Base-by-base conservation (phyloP, 2,113 vertebrate genomes). In the Podocnemis expansa region DNA sequence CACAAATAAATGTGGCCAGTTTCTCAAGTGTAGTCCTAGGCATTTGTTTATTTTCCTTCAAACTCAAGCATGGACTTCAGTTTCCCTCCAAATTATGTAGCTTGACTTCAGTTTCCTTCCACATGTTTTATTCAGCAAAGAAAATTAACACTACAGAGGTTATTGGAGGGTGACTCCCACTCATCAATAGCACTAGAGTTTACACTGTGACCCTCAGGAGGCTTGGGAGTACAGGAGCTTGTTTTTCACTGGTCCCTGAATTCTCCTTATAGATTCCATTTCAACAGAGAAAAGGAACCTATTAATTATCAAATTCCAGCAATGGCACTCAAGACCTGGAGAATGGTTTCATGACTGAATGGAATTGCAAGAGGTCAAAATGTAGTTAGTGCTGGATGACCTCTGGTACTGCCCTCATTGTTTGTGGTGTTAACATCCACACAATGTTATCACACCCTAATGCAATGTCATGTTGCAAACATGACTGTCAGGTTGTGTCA, bases 181-280 rank as follows among this genome's bases (percentile, higher is more conserved):
- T 75, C 58, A 55, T 78, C 84, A 75, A 60, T 13, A 54, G 88
- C 82, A 82, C 0, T 3, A 88, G 84, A 41, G 38, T 88, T 90
- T 82, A 63, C 24, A 38, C n/a, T 63, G 78, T 24, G 63, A 85
- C 19, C n/a, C 0, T 2, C 22, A 8, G 21, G 67, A 52, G 70
- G 78, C 75, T n/a, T 75, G 82, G 51, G 80, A 95, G 91, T 52
- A 83, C 55, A 67, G 81, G 29, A 45, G 56, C 89, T 52, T 96
- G 55, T 90, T 76, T 73, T 31, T 84, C 82, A 56, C 47, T 86
- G 2, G 0, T 2, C 85, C 79, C 52, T 43, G 75, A 92, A 86
- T 87, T 96, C 93, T 13, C 43, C 51, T 94, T 88, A 58, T 22
- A 85, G 88, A 52, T 81, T 83, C 80, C 49, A 87, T 2, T 16